Evolutionary conservation across 2,113 vertebrate genomes (phyloP).

Genomic region (Anarrhichthys ocellatus): DNA sequence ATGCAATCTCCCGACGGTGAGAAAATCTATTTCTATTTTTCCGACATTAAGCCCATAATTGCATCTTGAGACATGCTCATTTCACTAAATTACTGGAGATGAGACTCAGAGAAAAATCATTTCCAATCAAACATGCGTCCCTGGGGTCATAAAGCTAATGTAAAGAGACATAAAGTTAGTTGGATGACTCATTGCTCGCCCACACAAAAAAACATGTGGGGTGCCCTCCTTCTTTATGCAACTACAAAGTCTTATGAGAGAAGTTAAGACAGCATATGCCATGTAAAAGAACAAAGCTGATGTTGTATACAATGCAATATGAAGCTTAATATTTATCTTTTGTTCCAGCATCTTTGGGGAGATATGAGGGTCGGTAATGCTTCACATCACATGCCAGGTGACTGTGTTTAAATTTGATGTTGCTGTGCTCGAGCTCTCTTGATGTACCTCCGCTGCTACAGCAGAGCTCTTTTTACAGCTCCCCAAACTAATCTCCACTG

Average conservation of each 20-base stretch:
- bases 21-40: conserved; percentile 48
- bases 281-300: conserved; percentile 2
- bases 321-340: conserved; percentile 32
- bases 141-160: conserved; percentile 22
- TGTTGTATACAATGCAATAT: neutral
- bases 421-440: conserved; percentile 44
- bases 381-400: conserved; percentile 53
- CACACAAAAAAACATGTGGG: neutral
- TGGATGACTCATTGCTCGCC: conserved; percentile 31
- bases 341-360: conserved; percentile 7
- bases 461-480: conserved; percentile 55
- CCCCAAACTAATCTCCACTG: conserved; percentile 48
- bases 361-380: conserved; percentile 31
- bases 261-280: conserved; percentile 1
- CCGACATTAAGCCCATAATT: conserved; percentile 27
- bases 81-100: conserved; percentile 27
- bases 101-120: conserved; percentile 35
- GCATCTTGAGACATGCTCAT: conserved; percentile 37
- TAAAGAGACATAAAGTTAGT: conserved; percentile 38
- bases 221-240: neutral
- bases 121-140: conserved; percentile 34
- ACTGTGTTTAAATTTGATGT: conserved; percentile 63
- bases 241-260: neutral
- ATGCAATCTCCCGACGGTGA: conserved; percentile 13
- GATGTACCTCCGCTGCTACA: conserved; percentile 43